Evolutionary conservation across 2,113 vertebrate genomes (phyloP), one percentile per base, ranked within the genome.

Genomic region (Peromyscus leucopus): DNA sequence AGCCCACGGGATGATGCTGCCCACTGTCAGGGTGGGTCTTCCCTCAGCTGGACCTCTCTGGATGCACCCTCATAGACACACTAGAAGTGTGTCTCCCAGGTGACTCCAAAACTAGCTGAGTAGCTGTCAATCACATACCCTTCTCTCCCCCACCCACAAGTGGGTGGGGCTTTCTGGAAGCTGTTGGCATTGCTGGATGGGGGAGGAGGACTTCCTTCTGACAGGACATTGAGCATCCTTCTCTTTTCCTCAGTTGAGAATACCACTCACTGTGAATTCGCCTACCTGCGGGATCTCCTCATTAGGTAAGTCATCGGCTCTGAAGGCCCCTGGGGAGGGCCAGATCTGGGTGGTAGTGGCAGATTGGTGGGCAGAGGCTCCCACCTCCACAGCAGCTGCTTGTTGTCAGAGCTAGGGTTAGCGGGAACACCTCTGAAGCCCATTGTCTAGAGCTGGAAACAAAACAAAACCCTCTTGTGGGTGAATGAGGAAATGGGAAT

Each of bases 241-340:
- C 36, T 91, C 93, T 48, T 96, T 67, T 92, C 89, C 91, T 42
- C 98, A 99, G 99, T 99, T 94, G 99, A 99, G 98, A 99, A 99
- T 95, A 99, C 99, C 61, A 99, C 99, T 95, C 99, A 99, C 98
- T 99, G 99, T 98, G 99, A 99, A 99, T 99, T 99, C 51, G 99
- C 99, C 75, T 99, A 99, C 98, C 98, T 99, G 98, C 98, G 99
- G 96, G 99, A 99, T 98, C 99, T 99, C 94, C 99, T 99, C 75
- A 99, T 99, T 99, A 99, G 99, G 99, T 99, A 75, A 95, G 78
- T 21, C 7, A 0, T 61, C 57, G 7, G 55, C 28, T 63, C 88
- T 9, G 57, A 24, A 33, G 88, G 55, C 12, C 57, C 71, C 89
- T 46, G 31, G 55, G 24, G 15, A 55, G 33, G 51, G 42, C 51